Conservation (phyloP, 2,113 vertebrate genomes). For the Gallinago paraguaiae region DNA sequence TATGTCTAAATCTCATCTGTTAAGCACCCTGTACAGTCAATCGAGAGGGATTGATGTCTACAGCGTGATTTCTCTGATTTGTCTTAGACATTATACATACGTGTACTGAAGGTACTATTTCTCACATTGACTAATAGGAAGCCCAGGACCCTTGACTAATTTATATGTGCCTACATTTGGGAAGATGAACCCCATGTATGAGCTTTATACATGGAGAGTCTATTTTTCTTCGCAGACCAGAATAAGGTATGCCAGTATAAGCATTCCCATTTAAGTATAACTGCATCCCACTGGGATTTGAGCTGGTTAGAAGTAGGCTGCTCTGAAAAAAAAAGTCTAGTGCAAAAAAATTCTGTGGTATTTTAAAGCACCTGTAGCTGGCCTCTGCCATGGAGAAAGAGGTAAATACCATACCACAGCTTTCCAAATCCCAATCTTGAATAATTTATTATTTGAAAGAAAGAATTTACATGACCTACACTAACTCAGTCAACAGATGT, state of each 20-base stretch:
- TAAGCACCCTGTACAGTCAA: neutral
- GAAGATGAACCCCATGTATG: neutral
- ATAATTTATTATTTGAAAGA: constrained; percentile 25
- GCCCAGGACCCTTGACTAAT: neutral
- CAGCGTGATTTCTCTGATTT: neutral
- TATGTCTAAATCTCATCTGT: neutral
- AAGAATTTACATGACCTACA: neutral
- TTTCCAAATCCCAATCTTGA: neutral
- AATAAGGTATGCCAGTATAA: neutral
- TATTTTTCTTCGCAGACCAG: neutral
- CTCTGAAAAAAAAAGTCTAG: neutral
- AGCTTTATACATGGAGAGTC: neutral
- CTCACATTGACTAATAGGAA: neutral
- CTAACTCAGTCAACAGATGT: neutral
- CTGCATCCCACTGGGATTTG: neutral
- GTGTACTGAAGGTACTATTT: neutral
- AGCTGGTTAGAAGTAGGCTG: neutral
- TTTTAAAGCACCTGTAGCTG: neutral
- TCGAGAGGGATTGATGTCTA: neutral
- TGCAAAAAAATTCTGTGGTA: neutral
- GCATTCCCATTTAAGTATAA: neutral
- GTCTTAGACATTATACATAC: neutral
- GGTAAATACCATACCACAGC: neutral
- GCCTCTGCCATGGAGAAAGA: neutral
- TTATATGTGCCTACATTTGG: neutral